Percentiles rank a stretch among this genome's conserved stretches.
These are phyloP conservation scores for Petrocephalus zakoni DNA, from an alignment of 2,113 vertebrate species.

Conservation along the genomic window DNA sequence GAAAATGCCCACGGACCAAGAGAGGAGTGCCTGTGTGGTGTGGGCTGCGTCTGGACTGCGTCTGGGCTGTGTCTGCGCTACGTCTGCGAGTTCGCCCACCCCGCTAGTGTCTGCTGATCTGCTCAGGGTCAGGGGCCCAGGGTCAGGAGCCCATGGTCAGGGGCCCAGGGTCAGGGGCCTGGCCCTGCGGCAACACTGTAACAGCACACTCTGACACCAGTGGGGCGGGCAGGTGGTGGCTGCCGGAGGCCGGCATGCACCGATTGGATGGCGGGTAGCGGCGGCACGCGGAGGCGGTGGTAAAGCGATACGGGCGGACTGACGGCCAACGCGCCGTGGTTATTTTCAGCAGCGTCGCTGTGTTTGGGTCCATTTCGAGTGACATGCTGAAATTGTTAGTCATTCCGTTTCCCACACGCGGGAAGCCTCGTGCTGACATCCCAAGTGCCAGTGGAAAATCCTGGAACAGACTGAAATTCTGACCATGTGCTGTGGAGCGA, in stretches of 20 bases:
- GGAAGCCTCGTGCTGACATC: not conserved
- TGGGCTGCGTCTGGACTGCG: not conserved
- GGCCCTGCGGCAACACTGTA: not conserved
- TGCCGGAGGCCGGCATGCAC: not conserved
- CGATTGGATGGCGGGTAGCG: not conserved
- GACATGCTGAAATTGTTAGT: constrained; percentile 31
- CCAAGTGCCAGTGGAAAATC: not conserved
- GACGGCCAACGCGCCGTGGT: constrained; percentile 47
- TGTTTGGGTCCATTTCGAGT: constrained; percentile 51
- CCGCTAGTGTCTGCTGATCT: not conserved
- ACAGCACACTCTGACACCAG: not conserved
- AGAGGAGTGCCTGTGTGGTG: not conserved
- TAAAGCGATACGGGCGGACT: constrained; percentile 31
- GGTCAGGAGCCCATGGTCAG: not conserved
- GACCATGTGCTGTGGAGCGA: not conserved
- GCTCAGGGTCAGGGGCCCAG: not conserved
- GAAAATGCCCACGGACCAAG: not conserved
- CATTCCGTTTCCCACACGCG: constrained; percentile 27
- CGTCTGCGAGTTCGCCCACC: not conserved
- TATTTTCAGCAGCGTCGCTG: constrained; percentile 56
- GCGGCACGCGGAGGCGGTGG: constrained; percentile 19
- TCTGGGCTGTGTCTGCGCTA: not conserved
- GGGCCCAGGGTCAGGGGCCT: not conserved
- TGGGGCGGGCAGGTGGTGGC: not conserved
- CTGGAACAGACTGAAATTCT: not conserved